Base-by-base conservation (phyloP, 1,140 invertebrate species). In the Dendroctonus valens region DNA sequence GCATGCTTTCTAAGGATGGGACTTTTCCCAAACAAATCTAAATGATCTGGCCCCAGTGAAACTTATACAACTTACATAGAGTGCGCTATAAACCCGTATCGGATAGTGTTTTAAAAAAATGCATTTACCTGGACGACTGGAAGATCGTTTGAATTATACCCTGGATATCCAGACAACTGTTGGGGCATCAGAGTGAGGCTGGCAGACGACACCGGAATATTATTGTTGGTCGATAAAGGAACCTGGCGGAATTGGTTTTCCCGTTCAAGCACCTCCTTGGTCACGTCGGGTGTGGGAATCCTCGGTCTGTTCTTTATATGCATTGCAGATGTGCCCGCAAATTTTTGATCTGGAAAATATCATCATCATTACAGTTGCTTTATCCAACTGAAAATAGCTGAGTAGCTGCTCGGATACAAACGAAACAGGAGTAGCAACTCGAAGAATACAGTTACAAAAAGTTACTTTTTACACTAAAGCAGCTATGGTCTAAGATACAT, bases 201-300 rank as follows among this genome's bases (percentile, higher is more conserved):
- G 9, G 62, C 8, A 11, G 72, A 51, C 6, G 73, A 64, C 12
- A 72, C 69, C 8, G 67, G 58, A 26, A 59, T 64, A 12, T 66
- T 69, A 7, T 67, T 65, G 14, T 53, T 61, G 26, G 66, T 64
- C 8, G 68, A 52, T 54, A 81, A 82, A 37, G 77, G 5, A 39
- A 49, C 4, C 39, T 57, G 60, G n/a, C 62, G 52, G 12, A 52
- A 46, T 52, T 15, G 37, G 26, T 49, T 59, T 52, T 85, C 89
- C 69, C 88, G 82, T 69, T 90, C 88, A 41, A 84, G 79, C 7
- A 87, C 82, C 76, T 91, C 90, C 77, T 91, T 92, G 9, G 89
- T 87, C 0, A 91, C 90, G 75, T 93, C 92, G 0, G 92, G 92
- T 3, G 91, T 93, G 38, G 91, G 92, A 60, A 94, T 92, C 49